Evolutionary conservation across 2,797 vertebrate genomes (phyloP), one percentile per base, ranked within the genome.

Genomic region (Pangasius krempfi): DNA sequence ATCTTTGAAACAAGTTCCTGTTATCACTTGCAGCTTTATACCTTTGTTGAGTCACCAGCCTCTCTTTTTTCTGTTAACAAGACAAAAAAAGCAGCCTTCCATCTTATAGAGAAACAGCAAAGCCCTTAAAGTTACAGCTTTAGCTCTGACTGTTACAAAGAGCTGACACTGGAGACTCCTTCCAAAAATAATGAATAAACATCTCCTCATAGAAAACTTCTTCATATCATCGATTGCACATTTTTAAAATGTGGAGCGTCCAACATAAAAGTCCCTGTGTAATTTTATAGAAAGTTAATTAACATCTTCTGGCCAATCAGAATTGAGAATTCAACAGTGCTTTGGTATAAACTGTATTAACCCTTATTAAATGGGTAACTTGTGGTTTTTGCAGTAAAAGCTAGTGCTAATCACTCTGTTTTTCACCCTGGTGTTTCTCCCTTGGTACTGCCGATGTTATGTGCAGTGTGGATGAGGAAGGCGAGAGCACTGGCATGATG

Each of bases 401-500:
- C 78, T 88, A 85, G 81, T 70, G 58, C 86, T 83, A n/a, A 58
- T 78, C 52, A 47, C 82, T 72, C 60, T 33, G 33, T 30, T 85
- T 88, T 76, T 75, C 58, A 58, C 81, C 68, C 79, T 78, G 40
- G 88, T 82, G 44, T 80, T 82, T 84, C 54, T 22, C 86, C 58
- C 79, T 37, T 75, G 33, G 25, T 62, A 80, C 56, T 72, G 88
- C 88, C 87, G 18, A 54, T 76, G 56, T 60, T 83, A 56, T 9
- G 76, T 14, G 27, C 80, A 22, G 30, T 47, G 10, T 0, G 64
- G 56, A 62, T 12, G 16, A 54, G 56, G 88, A 58, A 62, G 86
- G 64, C 66, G 66, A 52, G 52, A 52, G 84, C 81, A 82, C 52
- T 90, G 75, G 85, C 68, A 88, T 87, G 91, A 89, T 84, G 80